Evolutionary conservation across 2,888 invertebrate genomes (phyloP).

Genomic region (Arge pagana): DNA sequence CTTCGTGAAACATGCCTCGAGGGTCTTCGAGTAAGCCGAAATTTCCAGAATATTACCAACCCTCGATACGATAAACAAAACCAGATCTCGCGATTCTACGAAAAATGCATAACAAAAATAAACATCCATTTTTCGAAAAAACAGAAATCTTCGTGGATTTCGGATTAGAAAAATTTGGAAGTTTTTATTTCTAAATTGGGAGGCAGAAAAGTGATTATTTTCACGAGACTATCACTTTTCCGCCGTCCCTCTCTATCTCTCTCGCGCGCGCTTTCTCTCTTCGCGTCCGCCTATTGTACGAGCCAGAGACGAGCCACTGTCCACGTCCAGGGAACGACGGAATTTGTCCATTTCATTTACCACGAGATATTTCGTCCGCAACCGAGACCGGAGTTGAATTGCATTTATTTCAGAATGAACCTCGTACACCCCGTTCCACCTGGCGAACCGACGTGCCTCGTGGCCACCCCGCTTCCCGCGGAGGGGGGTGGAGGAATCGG

Average conservation of each 20-base stretch:
- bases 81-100: too few relatives aligned
- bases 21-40: too few relatives aligned
- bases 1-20: too few relatives aligned
- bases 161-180: too few relatives aligned
- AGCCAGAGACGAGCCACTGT: conserved; percentile 9
- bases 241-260: conserved; percentile 18
- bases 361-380: conserved; percentile 38
- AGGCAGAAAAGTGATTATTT: too few relatives aligned
- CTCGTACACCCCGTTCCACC: conserved; percentile 29
- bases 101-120: too few relatives aligned
- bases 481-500: neutral
- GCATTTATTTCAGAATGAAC: conserved; percentile 46
- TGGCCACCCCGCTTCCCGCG: neutral
- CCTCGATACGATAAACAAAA: too few relatives aligned
- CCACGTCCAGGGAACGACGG: conserved; percentile 21
- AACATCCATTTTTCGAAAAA: too few relatives aligned
- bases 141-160: too few relatives aligned
- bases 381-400: conserved; percentile 40
- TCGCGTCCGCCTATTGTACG: conserved; percentile 3
- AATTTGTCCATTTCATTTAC: conserved; percentile 46
- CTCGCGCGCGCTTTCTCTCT: conserved; percentile 1
- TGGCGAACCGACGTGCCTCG: neutral
- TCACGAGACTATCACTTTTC: conserved; percentile 15
- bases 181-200: too few relatives aligned
- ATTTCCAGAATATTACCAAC: too few relatives aligned